Base-by-base conservation (phyloP, 2,113 vertebrate species). In the Chaetorhynchus papuensis region DNA sequence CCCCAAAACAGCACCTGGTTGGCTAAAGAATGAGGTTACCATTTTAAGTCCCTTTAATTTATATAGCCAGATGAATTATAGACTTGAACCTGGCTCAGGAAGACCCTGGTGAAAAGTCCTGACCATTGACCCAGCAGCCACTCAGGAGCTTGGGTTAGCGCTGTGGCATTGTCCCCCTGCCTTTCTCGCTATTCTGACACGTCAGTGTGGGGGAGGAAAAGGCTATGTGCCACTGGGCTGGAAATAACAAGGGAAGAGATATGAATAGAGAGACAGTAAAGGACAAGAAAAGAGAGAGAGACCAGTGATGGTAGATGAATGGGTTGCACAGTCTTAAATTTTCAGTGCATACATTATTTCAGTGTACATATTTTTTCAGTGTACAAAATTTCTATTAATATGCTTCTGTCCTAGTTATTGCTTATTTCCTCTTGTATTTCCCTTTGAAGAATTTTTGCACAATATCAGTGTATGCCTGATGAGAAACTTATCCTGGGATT, bases 61-160 rank as follows among this genome's bases (percentile, higher is more conserved):
- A 50, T 60, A 45, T 37, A 70, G 14, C 16, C 20, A 37, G 28
- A 9, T 42, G 23, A 83, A 75, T 37, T 14, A 54, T 0, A 64
- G 35, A 50, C 27, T 41, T 63, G 42, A 79, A 65, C 3, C 19
- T 2, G 3, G 10, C 24, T 90, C 5, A 15, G 31, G 3, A 22
- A 57, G 10, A 31, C 45, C 39, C 31, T 66, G 20, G 11, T 71
- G 49, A 35, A 71, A 83, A 47, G 30, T 33, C 66, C 35, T 79
- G 57, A n/a, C 17, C 11, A 0, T n/a, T 59, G 57, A 50, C 7
- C 17, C 4, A 13, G 23, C 6, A 81, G 23, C 11, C 3, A 1
- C 11, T 13, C 24, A 23, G 31, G 28, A 85, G 8, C 31, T n/a
- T 66, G 39, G 52, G 47, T 12, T 12, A 86, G 30, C 3, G 3